Evolutionary conservation across 1,140 invertebrate species (phyloP).

Genomic region (Caenorhabditis elegans): WBcel235 BX284602.5:9310501-9311000

Average conservation of each 20-base stretch:
- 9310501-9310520: background rate
- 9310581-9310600: background rate
- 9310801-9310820: background rate
- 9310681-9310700: too few species aligned
- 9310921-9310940: background rate
- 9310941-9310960: too few species aligned
- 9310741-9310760: background rate
- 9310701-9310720: too few species aligned
- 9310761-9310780: background rate
- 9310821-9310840: background rate
- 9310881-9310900: too few species aligned
- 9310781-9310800: background rate
- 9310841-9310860: conserved; percentile 18
- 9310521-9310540: background rate
- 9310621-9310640: too few species aligned
- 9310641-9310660: too few species aligned
- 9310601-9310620: too few species aligned
- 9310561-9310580: background rate
- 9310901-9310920: background rate
- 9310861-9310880: background rate
- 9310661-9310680: too few species aligned
- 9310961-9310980: background rate
- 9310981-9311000: background rate
- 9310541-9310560: background rate
- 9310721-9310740: too few species aligned